Conservation (phyloP, 1,140 invertebrate species). For the Penaeus indicus region DNA sequence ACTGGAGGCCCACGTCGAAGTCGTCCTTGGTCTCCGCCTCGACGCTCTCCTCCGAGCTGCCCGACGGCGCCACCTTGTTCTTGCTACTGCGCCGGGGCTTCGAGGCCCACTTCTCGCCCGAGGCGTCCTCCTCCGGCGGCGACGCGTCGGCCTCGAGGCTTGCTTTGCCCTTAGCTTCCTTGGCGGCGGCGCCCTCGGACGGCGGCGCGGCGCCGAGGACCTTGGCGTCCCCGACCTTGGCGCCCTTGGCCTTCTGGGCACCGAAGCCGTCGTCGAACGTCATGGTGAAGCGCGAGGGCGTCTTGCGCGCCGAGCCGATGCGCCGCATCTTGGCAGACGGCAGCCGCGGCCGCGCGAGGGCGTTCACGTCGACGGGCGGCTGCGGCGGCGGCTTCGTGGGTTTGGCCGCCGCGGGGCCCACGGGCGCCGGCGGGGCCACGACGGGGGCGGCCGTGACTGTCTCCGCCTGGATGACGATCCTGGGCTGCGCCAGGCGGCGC, state of each 20-base stretch:
- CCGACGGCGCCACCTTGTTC: slow-evolving; percentile 62
- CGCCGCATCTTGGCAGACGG: slow-evolving; percentile 55
- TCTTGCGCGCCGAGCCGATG: slow-evolving; percentile 57
- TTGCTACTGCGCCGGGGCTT: slow-evolving; percentile 50
- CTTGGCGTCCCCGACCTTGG: not conserved
- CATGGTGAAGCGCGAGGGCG: slow-evolving; percentile 50
- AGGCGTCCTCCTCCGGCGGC: not conserved
- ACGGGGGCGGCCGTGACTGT: slow-evolving; percentile 28
- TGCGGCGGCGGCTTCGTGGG: not conserved
- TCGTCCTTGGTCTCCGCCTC: slow-evolving; percentile 43
- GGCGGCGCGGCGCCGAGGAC: not conserved
- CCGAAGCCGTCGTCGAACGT: slow-evolving; percentile 47
- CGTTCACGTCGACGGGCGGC: slow-evolving; percentile 20
- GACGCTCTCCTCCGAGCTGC: slow-evolving; percentile 29
- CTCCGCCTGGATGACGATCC: slow-evolving; percentile 53
- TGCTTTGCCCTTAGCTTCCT: not conserved
- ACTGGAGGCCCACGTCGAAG: slow-evolving; percentile 50
- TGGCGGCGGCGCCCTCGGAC: not conserved
- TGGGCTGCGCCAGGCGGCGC: slow-evolving; percentile 32
- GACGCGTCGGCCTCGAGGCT: not conserved
- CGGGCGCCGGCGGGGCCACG: not conserved
- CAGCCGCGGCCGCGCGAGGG: slow-evolving; percentile 24
- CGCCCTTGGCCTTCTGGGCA: not conserved
- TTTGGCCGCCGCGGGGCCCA: not conserved
- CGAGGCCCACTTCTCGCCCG: slow-evolving; percentile 58